Percentiles rank a stretch among this genome's conserved stretches.
Conservation (phyloP, 2,113 vertebrate genomes). For the Halcyon senegalensis region DNA sequence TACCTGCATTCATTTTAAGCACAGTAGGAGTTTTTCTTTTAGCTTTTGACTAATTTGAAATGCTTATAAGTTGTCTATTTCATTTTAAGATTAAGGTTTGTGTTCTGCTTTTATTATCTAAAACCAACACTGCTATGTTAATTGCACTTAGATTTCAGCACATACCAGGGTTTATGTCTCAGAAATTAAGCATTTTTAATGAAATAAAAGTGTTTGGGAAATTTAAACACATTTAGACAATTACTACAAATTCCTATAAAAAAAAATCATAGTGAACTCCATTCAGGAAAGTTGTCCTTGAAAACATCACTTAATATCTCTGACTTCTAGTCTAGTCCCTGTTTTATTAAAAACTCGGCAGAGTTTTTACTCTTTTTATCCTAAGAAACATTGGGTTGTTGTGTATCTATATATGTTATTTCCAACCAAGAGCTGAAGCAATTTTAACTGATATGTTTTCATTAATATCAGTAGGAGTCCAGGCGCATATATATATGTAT, state of each 20-base stretch:
- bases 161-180: background rate
- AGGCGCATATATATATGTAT: background rate
- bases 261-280: background rate
- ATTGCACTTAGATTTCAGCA: background rate
- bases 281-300: constrained; percentile 35
- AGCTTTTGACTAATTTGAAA: background rate
- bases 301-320: constrained; percentile 34
- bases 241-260: background rate
- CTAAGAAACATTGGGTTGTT: background rate
- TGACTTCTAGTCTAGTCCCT: constrained; percentile 16
- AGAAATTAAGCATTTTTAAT: background rate
- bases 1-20: background rate
- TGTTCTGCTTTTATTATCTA: background rate
- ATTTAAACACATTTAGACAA: background rate
- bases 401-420: constrained; percentile 18
- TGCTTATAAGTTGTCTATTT: background rate
- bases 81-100: background rate
- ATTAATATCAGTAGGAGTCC: background rate
- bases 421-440: background rate
- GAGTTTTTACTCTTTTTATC: background rate
- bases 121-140: background rate
- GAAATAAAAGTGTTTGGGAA: background rate
- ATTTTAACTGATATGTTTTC: background rate
- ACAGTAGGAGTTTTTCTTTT: background rate
- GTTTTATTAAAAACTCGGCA: constrained; percentile 20